These are phyloP conservation scores for Cataglyphis albicans DNA, from an alignment of 2,888 invertebrate species.

Conservation along the genomic window DNA sequence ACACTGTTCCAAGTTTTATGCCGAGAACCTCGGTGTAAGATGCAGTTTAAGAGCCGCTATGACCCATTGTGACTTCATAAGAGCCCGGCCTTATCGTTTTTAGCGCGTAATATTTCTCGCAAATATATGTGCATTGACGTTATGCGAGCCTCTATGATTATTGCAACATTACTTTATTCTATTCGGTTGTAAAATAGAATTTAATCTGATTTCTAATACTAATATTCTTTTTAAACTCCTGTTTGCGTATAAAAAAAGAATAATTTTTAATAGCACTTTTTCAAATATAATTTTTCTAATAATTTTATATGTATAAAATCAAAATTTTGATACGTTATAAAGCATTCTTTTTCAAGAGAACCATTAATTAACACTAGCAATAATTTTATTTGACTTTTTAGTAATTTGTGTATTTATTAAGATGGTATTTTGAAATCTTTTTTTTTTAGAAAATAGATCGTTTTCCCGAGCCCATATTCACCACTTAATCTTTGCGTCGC, in stretches of 20 bases:
- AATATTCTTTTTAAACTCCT: not conserved
- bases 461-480: slow-evolving; percentile 2
- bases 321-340: not conserved
- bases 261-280: not conserved
- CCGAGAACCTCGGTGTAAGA: slow-evolving; percentile 47
- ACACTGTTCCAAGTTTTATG: slow-evolving; percentile 64
- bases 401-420: not conserved
- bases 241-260: not conserved
- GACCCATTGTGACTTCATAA: slow-evolving; percentile 61
- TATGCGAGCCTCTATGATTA: not conserved
- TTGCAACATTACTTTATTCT: not conserved
- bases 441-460: not conserved
- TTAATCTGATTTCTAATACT: not conserved
- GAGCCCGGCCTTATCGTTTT: slow-evolving; percentile 40
- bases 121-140: slow-evolving; percentile 15
- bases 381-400: not conserved
- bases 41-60: slow-evolving; percentile 49
- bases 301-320: not conserved
- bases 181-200: not conserved
- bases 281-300: not conserved
- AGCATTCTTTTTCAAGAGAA: not conserved
- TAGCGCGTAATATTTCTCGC: slow-evolving; percentile 24
- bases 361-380: not conserved
- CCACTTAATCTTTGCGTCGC: slow-evolving; percentile 46
- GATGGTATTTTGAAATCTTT: slow-evolving; percentile 12